Percentiles rank a stretch among this genome's conserved stretches.
Evolutionary conservation across 2,113 vertebrate genomes (phyloP).

Genomic region (Myanophis thanlyinensis): DNA sequence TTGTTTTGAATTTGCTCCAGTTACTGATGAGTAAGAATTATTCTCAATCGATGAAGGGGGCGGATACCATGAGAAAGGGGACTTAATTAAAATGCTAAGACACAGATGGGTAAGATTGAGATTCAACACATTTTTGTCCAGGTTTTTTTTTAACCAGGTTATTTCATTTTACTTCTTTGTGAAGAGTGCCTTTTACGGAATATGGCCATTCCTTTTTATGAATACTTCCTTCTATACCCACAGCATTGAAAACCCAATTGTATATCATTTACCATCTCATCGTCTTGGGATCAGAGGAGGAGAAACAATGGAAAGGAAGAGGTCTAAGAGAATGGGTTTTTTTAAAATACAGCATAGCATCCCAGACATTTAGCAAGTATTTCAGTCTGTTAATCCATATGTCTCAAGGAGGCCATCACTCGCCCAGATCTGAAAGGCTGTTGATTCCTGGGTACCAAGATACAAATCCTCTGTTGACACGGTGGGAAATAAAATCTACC

Average conservation of each 20-base stretch:
- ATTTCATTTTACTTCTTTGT: not conserved
- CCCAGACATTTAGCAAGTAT: not conserved
- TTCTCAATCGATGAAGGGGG: not conserved
- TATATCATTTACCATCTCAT: not conserved
- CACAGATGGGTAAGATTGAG: not conserved
- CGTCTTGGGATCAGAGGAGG: not conserved
- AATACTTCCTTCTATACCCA: not conserved
- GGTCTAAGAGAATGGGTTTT: not conserved
- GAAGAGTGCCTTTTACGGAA: not conserved
- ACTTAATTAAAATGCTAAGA: conserved; percentile 5
- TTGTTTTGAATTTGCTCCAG: not conserved
- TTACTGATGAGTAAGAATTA: not conserved
- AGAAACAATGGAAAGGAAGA: not conserved
- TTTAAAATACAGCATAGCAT: not conserved
- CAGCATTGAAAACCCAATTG: not conserved
- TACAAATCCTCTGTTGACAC: conserved; percentile 10
- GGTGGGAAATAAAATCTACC: not conserved
- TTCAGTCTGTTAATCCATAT: not conserved
- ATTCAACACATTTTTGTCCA: not conserved
- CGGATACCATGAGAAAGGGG: not conserved
- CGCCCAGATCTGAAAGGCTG: not conserved
- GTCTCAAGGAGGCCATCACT: not conserved
- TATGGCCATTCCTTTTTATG: not conserved
- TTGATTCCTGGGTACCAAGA: not conserved
- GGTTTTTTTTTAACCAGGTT: not conserved